A percentile compares a stretch with the other conserved stretches of the same genome.
Evolutionary conservation across 1,140 invertebrate species (phyloP).

Genomic region (Phymorhynchus buccinoides): DNA sequence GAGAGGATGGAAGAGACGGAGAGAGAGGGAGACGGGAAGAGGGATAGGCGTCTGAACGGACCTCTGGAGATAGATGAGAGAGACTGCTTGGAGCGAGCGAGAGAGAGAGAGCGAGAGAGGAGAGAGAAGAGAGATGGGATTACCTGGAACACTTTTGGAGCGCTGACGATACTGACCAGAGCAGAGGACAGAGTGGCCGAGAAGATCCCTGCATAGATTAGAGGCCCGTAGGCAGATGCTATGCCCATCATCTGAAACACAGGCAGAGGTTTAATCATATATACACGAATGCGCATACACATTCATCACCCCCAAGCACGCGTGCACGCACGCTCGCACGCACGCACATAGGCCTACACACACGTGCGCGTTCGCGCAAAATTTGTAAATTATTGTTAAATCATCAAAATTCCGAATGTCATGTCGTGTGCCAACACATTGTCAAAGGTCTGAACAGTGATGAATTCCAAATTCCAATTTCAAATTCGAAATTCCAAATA

Average conservation of each 20-base stretch:
- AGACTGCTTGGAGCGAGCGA: not conserved
- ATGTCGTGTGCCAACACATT: no score
- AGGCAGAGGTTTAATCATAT: not conserved
- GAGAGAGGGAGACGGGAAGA: constrained; percentile 84
- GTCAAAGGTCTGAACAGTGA: no score
- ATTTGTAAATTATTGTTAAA: no score
- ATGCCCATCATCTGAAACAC: constrained; percentile 83
- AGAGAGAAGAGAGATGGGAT: not conserved
- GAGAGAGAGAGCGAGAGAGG: constrained; percentile 76
- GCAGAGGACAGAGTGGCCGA: constrained; percentile 96
- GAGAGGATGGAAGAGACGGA: constrained; percentile 81
- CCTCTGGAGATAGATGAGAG: no score
- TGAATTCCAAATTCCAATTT: no score
- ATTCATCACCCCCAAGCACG: not conserved
- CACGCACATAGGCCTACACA: not conserved
- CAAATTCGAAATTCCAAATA: no score
- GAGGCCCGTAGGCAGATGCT: constrained; percentile 89
- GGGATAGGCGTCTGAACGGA: constrained; percentile 73
- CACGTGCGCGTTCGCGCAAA: no score
- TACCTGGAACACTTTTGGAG: constrained; percentile 84
- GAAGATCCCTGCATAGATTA: constrained; percentile 96
- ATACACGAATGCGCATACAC: constrained; percentile 7
- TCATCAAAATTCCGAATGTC: no score
- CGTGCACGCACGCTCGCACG: not conserved
- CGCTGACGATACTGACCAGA: constrained; percentile 93